These are phyloP conservation scores for Anguilla japonica DNA, from an alignment of 2,113 vertebrate species.

Conservation along the genomic window DNA sequence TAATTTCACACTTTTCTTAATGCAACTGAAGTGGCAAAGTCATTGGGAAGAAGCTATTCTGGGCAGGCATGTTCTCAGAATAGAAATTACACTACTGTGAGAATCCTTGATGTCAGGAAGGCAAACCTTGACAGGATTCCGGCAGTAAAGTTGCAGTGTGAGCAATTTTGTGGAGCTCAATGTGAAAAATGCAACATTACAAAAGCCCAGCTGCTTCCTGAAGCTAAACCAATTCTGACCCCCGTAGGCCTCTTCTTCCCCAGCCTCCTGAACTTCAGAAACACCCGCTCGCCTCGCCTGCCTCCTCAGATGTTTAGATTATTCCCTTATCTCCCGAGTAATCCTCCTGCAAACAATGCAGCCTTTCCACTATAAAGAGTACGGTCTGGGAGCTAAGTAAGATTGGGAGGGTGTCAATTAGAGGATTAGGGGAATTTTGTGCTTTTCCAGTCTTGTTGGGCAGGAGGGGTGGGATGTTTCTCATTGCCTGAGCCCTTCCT, in stretches of 20 bases:
- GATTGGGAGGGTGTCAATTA: slow-evolving; percentile 54
- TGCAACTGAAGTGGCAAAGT: neutral
- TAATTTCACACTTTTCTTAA: neutral
- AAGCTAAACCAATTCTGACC: neutral
- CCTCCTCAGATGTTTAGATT: slow-evolving; percentile 35
- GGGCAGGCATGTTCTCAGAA: neutral
- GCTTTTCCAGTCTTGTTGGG: slow-evolving; percentile 66
- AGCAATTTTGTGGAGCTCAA: neutral
- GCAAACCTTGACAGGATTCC: neutral
- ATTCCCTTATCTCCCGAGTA: slow-evolving; percentile 64
- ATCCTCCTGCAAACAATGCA: slow-evolving; percentile 72
- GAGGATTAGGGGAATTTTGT: slow-evolving; percentile 74
- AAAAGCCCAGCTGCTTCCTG: neutral
- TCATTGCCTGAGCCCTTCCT: slow-evolving; percentile 57
- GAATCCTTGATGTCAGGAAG: neutral
- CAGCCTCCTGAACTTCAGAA: slow-evolving; percentile 60
- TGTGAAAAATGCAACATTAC: neutral
- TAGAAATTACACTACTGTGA: neutral
- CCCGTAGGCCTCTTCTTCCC: neutral
- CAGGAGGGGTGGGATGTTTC: slow-evolving; percentile 49
- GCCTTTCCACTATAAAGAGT: slow-evolving; percentile 66
- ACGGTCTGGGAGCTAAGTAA: slow-evolving; percentile 35
- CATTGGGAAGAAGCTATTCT: neutral
- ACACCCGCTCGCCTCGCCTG: slow-evolving; percentile 58
- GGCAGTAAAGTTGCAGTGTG: neutral